Base-by-base conservation (phyloP, 2,888 invertebrate species). In the Halocaridina rubra region DNA sequence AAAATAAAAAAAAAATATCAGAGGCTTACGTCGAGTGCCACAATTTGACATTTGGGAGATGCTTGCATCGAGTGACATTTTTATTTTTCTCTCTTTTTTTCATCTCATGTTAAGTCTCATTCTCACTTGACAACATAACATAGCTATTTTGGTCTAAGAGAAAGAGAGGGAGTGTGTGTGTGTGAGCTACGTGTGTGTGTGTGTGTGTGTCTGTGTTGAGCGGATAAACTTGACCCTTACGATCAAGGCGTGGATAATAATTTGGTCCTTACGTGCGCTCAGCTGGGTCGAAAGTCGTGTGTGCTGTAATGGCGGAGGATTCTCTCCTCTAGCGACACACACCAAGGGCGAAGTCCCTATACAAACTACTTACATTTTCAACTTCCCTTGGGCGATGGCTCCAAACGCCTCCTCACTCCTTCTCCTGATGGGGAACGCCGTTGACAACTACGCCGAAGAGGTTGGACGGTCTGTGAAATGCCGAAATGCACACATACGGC, bases 251-350 rank as follows among this genome's bases (percentile, higher is more conserved):
- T 81, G 81, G 86, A 86, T 86, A 86, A 86, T 79, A 86, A 81
- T 86, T 86, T 86, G 86, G 86, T 78, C 86, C 86, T 86, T 86
- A 86, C 86, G 86, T 64, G 33, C 82, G 78, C 76, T 76, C 79
- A 61, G 69, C 72, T 79, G 53, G 81, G 81, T 86, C 81, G 86
- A 85, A 81, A 85, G 78, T 85, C 85, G 85, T 85, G 81, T 85
- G 75, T 81, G 32, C 67, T 78, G 71, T 85, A 87, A 87, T 87
- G 87, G 87, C 87, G 85, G 87, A 81, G 75, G 87, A 87, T 77
- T 85, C 84, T 87, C 81, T 78, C 64, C 87, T 80, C 79, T 87
- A 87, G 32, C 78, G 87, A 81, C 82, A 82, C 82, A 79, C 86
- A 84, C 82, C 82, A 86, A 86, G 86, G 86, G 81, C 86, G 86